A percentile compares a stretch with the other conserved stretches of the same genome.
Conservation (phyloP, 2,888 invertebrate species). For the Zygogramma bicolorata region DNA sequence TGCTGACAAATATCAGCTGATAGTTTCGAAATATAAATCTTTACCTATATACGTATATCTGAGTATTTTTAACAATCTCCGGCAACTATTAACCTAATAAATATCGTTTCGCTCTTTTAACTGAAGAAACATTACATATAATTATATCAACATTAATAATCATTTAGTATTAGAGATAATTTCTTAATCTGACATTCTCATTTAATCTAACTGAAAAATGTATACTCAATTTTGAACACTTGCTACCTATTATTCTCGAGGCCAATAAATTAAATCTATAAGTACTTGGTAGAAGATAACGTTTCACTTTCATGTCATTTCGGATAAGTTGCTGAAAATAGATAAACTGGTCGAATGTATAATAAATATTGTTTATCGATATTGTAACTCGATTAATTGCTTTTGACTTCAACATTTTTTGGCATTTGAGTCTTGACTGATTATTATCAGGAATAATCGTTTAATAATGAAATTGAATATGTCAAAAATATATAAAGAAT, state of each 20-base stretch:
- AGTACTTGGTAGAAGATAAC: neutral
- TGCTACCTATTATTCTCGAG: neutral
- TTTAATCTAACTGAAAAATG: neutral
- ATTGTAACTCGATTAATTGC: too few relatives aligned
- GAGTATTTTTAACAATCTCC: neutral
- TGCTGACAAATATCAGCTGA: too few relatives aligned
- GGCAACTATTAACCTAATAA: slow-evolving; percentile 5
- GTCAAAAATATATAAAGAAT: too few relatives aligned
- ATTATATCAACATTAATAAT: neutral
- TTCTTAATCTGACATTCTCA: neutral
- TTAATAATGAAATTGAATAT: too few relatives aligned
- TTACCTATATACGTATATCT: neutral
- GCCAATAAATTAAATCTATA: neutral
- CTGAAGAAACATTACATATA: neutral
- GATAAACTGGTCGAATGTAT: too few relatives aligned
- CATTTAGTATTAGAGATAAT: neutral
- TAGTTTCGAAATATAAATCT: neutral
- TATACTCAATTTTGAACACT: neutral
- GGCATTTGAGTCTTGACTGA: too few relatives aligned
- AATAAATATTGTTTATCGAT: too few relatives aligned
- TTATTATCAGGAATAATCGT: too few relatives aligned
- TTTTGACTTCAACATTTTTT: too few relatives aligned
- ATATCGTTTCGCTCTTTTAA: neutral
- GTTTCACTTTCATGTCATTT: neutral
- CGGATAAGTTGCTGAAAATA: neutral